Base-by-base conservation (phyloP, 2,888 invertebrate genomes). In the Catotricha subobsoleta region DNA sequence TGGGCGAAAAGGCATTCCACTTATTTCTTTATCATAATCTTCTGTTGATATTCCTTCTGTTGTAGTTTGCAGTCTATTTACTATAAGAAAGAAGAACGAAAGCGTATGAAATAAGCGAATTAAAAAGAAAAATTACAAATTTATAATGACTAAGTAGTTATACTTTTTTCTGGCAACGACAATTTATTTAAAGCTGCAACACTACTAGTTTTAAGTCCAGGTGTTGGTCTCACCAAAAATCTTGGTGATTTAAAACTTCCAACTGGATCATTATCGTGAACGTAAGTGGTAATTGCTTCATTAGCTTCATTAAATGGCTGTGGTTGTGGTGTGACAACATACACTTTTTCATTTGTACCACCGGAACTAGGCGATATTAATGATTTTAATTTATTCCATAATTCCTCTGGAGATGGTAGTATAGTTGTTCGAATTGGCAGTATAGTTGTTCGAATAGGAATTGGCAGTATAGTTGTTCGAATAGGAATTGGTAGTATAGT, bases 281-380 rank as follows among this genome's bases (percentile, higher is more conserved):
- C 13, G n/a, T n/a, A n/a, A 45, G 43, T 39, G 10, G 8, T n/a
- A 36, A 23, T 27, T 21, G 33, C 43, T 9, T 50, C 45, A 3
- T 52, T 49, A 5, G 46, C 46, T 39, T 47, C 19, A 20, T 20
- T 20, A 8, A 20, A 34, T 13, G 29, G 46, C 46, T 6, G 50
- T 15, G 79, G 70, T 52, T 78, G 75, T 1, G 86, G 82, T 3
- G 86, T 86, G 1, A 86, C 83, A 2, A 86, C 80, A 50, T 83
- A 83, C 1, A 84, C 72, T 54, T 79, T 80, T 61, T 86, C 84
- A 52, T 78, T 76, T 6, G 13, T 16, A 3, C 23, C 21, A 10
- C 16, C 36, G 4, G 80, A 80, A 43, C 74, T 60, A n/a, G 81
- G 75, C 10, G 80, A 78, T 54, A 80, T 75, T 15, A 79, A 74